A percentile compares a stretch with the other conserved stretches of the same genome.
Conservation (phyloP, 1,140 invertebrate genomes). For the Drosophila burlai region DNA sequence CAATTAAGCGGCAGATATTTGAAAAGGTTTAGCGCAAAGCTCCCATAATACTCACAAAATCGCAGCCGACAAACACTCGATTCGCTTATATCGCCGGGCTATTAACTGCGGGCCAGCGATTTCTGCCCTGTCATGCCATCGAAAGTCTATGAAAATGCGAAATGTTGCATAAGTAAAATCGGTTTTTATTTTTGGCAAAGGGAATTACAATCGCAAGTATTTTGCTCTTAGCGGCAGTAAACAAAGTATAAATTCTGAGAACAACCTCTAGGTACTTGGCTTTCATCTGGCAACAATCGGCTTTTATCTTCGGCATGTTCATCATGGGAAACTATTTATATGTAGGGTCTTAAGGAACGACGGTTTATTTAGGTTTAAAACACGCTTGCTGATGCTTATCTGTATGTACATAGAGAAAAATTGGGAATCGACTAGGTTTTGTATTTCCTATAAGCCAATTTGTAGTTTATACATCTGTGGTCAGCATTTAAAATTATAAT, state of each 20-base stretch:
- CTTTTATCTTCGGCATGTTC: constrained; percentile 33
- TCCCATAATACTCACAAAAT: constrained; percentile 35
- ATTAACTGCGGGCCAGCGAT: constrained; percentile 31
- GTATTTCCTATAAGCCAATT: not conserved
- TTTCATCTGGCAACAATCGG: constrained; percentile 41
- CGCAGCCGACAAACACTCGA: constrained; percentile 17
- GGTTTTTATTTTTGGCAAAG: constrained; percentile 12
- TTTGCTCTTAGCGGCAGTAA: not conserved
- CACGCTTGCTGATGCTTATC: constrained; percentile 35
- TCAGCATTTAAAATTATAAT: no score
- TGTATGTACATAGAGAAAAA: constrained; percentile 14
- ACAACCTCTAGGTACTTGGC: constrained; percentile 33
- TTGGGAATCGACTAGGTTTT: not conserved
- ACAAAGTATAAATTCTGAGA: constrained; percentile 36
- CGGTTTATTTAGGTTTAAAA: constrained; percentile 28
- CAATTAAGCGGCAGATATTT: constrained; percentile 72
- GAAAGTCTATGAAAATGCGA: constrained; percentile 60
- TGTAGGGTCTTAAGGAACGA: constrained; percentile 9
- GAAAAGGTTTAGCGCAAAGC: constrained; percentile 66
- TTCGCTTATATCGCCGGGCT: constrained; percentile 35
- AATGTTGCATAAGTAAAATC: constrained; percentile 39
- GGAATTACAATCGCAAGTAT: constrained; percentile 18
- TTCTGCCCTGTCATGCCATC: constrained; percentile 59
- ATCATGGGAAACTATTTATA: constrained; percentile 41
- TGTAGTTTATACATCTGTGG: not conserved